Base-by-base conservation (phyloP, 2,888 invertebrate genomes). In the Pachycephus smyrnensis region DNA sequence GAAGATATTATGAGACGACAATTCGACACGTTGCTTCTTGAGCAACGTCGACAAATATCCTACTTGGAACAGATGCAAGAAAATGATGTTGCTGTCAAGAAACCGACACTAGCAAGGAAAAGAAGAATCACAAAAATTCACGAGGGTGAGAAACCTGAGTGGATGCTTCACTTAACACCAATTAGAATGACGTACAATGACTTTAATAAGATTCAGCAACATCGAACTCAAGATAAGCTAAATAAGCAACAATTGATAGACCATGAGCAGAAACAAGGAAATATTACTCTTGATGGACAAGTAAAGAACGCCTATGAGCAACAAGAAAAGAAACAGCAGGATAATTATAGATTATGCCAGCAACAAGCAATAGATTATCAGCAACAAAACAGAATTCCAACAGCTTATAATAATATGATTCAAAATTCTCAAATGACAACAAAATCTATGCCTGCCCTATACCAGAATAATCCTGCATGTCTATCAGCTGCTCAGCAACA, bases 121-220 rank as follows among this genome's bases (percentile, higher is more conserved):
- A 83, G 73, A 33, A 82, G 36, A 37, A 80, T 73, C 12, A 74
- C 79, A 12, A 79, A 73, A 15, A 77, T 80, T 3, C 73, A 76
- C 6, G 80, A 81, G 12, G 86, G 88, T 33, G 87, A 85, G n/a
- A 89, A 89, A 73, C 89, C 90, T 0, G 88, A 90, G 32, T 90
- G 89, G 89, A 90, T 90, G 90, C n/a, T 82, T 23, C 88, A 87
- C 30, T 83, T 90, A 11, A 89, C 90, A 1, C 90, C 90, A 3
- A 82, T 88, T 0, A 83, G 87, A 12, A 80, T 87, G 33, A 83
- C 89, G 31, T 88, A 88, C 69, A 73, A 80, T 31, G 81, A 80
- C 40, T 68, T 82, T 12, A 84, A 82, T 68, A 80, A 82, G 75
- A 78, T 83, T 77, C 76, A 40, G 40, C 40, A 15, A 40, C 40